Evolutionary conservation across 2,797 vertebrate genomes (phyloP), one percentile per base, ranked within the genome.

Genomic region (Psittacula derbiana): DNA sequence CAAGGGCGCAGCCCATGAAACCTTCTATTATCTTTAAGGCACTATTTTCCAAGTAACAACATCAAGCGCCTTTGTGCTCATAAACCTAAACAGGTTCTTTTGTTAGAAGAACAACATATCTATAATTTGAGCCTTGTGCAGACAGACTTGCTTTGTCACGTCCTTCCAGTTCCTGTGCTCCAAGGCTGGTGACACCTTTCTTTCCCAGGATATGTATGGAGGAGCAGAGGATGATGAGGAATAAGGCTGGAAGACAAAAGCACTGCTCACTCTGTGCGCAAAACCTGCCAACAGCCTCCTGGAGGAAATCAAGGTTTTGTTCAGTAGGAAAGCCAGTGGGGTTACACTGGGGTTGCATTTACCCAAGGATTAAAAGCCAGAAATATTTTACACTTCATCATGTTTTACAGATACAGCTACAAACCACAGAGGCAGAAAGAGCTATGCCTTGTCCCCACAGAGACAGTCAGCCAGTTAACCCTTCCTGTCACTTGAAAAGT

Each of bases 1-100:
- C 40, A 36, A 70, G 60, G 30, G 40, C 36, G 88, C 47, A 47
- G 62, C 41, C 50, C 17, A 1, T 74, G 65, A 81, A 91, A 69
- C 27, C 27, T 9, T 73, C 74, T 47, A 25, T 73, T 84, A 58
- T 70, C 74, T 95, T 38, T 65, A 52, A 78, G 57, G 38, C 38
- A 74, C 57, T 33, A 36, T 93, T 92, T 86, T 44, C 52, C 0
- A 8, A 87, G 60, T 40, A 80, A 60, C 15, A 53, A 24, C 71
- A 89, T 94, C 91, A 95, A 96, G 94, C 84, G 44, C 72, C 31
- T 65, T 83, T 87, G 79, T 87, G 52, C 81, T 70, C 80, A 57
- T 64, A 73, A 92, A 74, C 20, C 16, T 52, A 64, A 93, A 57
- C 78, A 66, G 52, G 18, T 52, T 89, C 80, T 89, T 92, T 85